Base-by-base conservation (phyloP, 2,113 vertebrate genomes). In the Gopherus flavomarginatus region DNA sequence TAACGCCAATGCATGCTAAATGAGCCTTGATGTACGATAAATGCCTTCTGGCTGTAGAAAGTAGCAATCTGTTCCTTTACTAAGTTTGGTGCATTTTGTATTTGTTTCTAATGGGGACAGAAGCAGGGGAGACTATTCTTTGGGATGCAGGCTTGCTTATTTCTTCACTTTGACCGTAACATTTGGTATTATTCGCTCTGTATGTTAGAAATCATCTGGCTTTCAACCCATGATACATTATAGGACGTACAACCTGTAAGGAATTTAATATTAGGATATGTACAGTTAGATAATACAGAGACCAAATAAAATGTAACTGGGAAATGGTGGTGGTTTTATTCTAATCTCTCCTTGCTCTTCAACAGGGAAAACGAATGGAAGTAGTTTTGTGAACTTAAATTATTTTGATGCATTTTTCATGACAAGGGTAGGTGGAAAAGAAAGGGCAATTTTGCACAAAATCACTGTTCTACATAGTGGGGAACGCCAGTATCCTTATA, bases 131-230 rank as follows among this genome's bases (percentile, higher is more conserved):
- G 87, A 97, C 94, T 92, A 96, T 57, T 85, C 86, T 75, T 16
- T 17, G 17, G 86, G 62, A 42, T 85, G 78, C 11, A 42, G 44
- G 31, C 77, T 85, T 83, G 86, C 83, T 97, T 82, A 95, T 96
- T 97, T 85, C 97, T 96, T 97, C 95, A 98, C 97, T 98, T 97
- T 96, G 95, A 98, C 96, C 98, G 97, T 96, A 97, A 97, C 98
- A 98, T 98, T 98, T 98, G 98, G 98, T 95, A 90, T 97, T 97
- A 98, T 95, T 95, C 92, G 91, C 98, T 59, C 97, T 98, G 98
- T 98, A 98, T 98, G 98, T 98, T 98, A 98, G 97, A 96, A 98
- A 98, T 97, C 98, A 98, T 98, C 97, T 98, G 98, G 90, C 98
- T 93, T 96, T 96, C 4, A 75, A 92, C 91, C 80, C 53, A 50